These are phyloP conservation scores for Morpho deidamia DNA, from an alignment of 2,888 invertebrate genomes.

Conservation along the genomic window DNA sequence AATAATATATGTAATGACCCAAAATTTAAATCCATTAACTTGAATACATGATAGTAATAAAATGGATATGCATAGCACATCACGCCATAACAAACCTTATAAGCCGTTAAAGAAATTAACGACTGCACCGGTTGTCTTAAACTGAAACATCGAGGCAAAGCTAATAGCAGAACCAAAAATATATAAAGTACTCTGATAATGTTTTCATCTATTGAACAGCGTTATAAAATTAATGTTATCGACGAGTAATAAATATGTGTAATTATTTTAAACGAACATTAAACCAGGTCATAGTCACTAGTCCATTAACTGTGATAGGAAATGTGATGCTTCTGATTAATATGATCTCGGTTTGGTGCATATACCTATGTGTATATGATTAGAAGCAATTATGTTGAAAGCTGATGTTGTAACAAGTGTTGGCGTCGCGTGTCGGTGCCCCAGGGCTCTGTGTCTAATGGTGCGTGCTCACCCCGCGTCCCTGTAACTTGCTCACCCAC, in stretches of 20 bases:
- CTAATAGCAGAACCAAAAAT: no score
- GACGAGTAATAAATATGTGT: not conserved
- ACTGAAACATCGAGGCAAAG: no score
- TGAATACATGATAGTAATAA: no score
- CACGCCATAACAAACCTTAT: no score
- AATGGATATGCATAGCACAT: no score
- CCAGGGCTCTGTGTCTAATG: slow-evolving; percentile 62
- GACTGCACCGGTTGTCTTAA: no score
- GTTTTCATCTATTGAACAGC: not conserved
- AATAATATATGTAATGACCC: no score
- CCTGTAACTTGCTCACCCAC: slow-evolving; percentile 31
- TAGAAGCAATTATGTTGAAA: slow-evolving; percentile 72
- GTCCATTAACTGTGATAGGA: slow-evolving; percentile 10
- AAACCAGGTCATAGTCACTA: slow-evolving; percentile 1
- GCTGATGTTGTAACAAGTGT: slow-evolving; percentile 62
- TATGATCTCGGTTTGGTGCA: slow-evolving; percentile 11
- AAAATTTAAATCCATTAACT: no score
- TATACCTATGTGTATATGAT: slow-evolving; percentile 40
- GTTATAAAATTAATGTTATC: not conserved
- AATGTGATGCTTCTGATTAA: slow-evolving; percentile 15
- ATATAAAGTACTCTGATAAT: not conserved
- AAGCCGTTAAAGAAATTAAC: no score
- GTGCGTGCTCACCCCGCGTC: slow-evolving; percentile 52
- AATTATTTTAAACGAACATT: slow-evolving; percentile 5
- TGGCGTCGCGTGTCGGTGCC: slow-evolving; percentile 53